Base-by-base conservation (phyloP, 2,797 vertebrate genomes). In the Cynodonichthys magdalenae region DNA sequence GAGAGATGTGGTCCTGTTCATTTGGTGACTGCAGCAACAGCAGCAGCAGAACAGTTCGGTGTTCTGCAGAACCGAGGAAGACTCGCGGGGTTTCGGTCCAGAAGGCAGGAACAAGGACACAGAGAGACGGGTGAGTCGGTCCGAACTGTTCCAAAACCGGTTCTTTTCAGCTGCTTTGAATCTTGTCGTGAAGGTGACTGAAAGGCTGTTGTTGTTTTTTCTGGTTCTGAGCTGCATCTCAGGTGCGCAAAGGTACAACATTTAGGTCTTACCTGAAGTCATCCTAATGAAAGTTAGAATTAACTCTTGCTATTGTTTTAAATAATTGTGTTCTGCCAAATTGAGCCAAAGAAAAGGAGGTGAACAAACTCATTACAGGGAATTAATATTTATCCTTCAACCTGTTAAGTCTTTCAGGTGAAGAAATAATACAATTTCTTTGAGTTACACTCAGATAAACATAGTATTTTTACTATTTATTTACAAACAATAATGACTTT, bases 61-160 rank as follows among this genome's bases (percentile, higher is more conserved):
- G 75, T 68, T 59, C 49, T 57, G 54, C 57, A 12, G 72, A 36
- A 9, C 9, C 62, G 44, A 50, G 60, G 29, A 77, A 66, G 69
- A 74, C 55, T 58, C 5, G 29, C 66, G 14, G 77, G 72, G 66
- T 77, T 69, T 8, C 45, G 12, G 24, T 24, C 24, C 24, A 24
- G 27, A 34, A 59, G 62, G 59, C 57, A 24, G 46, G 53, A 15
- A 18, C 34, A 28, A 44, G 10, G 47, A 72, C 68, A 54, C 54
- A 34, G 34, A 31, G 24, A n/a, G 18, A 28, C 75, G 84, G 87
- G 83, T 85, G 72, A 87, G 86, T 69, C 41, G n/a, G 80, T 69
- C 51, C 31, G 9, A 41, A 2, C 3, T 24, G 11, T 0, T 31
- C 53, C 31, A 18, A 3, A 31, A 31, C 31, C 31, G 31, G 31